Percentiles rank a stretch among this genome's conserved stretches.
Conservation (phyloP, 1,140 invertebrate genomes). For the Papilio helenus region DNA sequence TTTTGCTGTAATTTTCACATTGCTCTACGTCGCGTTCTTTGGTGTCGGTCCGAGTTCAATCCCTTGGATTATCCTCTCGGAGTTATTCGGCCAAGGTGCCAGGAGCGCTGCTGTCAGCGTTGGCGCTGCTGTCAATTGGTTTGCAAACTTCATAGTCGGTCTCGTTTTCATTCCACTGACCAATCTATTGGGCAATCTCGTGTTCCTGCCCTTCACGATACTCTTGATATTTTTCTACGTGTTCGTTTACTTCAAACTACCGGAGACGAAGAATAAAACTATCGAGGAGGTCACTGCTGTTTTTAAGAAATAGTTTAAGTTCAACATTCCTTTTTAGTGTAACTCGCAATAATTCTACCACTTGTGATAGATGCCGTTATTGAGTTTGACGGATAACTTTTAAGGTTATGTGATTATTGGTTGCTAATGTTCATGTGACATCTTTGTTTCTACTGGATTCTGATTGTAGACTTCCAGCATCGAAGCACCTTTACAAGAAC, state of each 20-base stretch:
- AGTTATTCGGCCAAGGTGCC: conserved; percentile 96
- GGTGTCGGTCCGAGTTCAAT: conserved; percentile 96
- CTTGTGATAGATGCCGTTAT: conserved; percentile 68
- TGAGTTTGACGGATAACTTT: conserved; percentile 36
- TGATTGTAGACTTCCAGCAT: too few species aligned
- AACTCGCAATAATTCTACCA: conserved; percentile 60
- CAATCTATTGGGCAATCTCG: conserved; percentile 93
- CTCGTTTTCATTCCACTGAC: conserved; percentile 93
- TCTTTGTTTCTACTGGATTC: conserved; percentile 38
- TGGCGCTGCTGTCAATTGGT: conserved; percentile 97
- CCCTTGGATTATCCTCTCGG: conserved; percentile 98
- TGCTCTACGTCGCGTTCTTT: conserved; percentile 96
- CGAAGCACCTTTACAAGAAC: too few species aligned
- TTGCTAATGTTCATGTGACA: background rate
- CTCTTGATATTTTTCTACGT: conserved; percentile 96
- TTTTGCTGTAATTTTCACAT: conserved; percentile 93
- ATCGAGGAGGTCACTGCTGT: conserved; percentile 97
- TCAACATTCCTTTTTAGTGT: conserved; percentile 67
- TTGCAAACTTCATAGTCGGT: conserved; percentile 96
- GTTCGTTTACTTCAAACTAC: conserved; percentile 98
- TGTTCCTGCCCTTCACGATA: conserved; percentile 97
- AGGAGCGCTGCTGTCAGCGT: conserved; percentile 97
- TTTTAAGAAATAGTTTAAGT: conserved; percentile 83
- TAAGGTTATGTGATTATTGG: conserved; percentile 1
- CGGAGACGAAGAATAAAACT: conserved; percentile 99